phyloP scores from a whole-genome alignment of 30 jellyfish, hydroid and myxozoan genomes.

The Aurelia sp. region DNA sequence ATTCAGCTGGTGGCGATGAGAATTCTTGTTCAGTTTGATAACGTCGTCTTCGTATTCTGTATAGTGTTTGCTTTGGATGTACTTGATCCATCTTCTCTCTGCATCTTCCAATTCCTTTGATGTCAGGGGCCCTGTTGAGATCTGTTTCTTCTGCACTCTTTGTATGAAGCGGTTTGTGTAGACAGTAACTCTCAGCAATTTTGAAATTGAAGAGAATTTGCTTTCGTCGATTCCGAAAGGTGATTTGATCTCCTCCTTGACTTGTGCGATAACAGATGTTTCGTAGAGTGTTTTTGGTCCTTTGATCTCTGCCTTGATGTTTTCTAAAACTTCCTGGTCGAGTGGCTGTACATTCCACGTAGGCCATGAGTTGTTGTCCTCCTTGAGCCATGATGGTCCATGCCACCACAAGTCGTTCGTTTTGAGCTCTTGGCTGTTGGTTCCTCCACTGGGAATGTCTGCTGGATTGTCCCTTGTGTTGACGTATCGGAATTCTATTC shows the following conservation, averaged over 20 bases:
- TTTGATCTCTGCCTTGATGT: slow-evolving; percentile 16
- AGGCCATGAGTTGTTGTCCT: too few relatives aligned
- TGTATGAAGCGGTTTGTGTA: slow-evolving; percentile 18
- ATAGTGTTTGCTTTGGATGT: slow-evolving; percentile 8
- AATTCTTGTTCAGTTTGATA: slow-evolving; percentile 1
- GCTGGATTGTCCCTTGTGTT: slow-evolving; percentile 28
- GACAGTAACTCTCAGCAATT: slow-evolving; percentile 41
- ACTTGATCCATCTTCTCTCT: slow-evolving; percentile 6
- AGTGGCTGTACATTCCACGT: slow-evolving; percentile 21
- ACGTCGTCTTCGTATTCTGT: neutral
- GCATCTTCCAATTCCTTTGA: neutral
- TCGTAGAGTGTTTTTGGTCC: slow-evolving; percentile 21
- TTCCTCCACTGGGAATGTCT: slow-evolving; percentile 17
- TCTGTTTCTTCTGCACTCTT: neutral
- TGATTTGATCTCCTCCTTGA: neutral
- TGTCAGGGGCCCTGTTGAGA: too few relatives aligned
- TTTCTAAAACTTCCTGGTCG: slow-evolving; percentile 1
- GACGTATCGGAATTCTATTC: slow-evolving; percentile 31
- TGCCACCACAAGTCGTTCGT: neutral
- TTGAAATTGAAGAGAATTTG: slow-evolving; percentile 8
- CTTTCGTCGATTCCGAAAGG: slow-evolving; percentile 30
- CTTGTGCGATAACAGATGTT: slow-evolving; percentile 6
- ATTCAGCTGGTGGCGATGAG: neutral
- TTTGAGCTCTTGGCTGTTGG: neutral
- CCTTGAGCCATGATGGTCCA: too few relatives aligned